phyloP scores from a whole-genome alignment of 2,113 vertebrate species.

The Cyanistes caeruleus region DNA sequence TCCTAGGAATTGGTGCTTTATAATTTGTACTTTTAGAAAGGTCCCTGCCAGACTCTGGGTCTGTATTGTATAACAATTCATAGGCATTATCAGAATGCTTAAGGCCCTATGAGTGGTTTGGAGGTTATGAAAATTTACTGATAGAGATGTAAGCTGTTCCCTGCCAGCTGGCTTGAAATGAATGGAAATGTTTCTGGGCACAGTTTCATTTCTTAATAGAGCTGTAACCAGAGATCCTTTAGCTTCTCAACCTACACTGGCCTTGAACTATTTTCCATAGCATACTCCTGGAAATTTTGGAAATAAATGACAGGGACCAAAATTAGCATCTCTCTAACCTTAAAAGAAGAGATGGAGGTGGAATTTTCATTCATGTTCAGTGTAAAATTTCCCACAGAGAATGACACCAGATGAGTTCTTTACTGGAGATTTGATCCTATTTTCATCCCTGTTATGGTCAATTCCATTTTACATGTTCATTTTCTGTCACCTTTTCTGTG shows the following conservation, averaged over 20 bases:
- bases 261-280: neutral
- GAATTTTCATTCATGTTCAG: neutral
- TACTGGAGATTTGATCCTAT: neutral
- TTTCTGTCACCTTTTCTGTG: neutral
- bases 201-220: conserved; percentile 3
- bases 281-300: neutral
- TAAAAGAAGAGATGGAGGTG: neutral
- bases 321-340: neutral
- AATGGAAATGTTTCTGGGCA: conserved; percentile 37
- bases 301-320: neutral
- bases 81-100: neutral
- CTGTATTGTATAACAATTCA: neutral
- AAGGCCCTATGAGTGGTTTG: neutral
- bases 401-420: neutral
- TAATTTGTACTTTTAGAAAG: neutral
- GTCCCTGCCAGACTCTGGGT: neutral
- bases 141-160: neutral
- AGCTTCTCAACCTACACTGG: neutral
- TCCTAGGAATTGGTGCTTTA: neutral
- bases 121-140: neutral
- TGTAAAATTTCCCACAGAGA: neutral
- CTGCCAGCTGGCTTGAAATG: conserved; percentile 49
- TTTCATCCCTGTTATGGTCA: neutral
- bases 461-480: neutral
- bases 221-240: neutral